A percentile compares a stretch with the other conserved stretches of the same genome.
phyloP scores from a whole-genome alignment of 2,888 invertebrate species.

The Heliconius erato region DNA sequence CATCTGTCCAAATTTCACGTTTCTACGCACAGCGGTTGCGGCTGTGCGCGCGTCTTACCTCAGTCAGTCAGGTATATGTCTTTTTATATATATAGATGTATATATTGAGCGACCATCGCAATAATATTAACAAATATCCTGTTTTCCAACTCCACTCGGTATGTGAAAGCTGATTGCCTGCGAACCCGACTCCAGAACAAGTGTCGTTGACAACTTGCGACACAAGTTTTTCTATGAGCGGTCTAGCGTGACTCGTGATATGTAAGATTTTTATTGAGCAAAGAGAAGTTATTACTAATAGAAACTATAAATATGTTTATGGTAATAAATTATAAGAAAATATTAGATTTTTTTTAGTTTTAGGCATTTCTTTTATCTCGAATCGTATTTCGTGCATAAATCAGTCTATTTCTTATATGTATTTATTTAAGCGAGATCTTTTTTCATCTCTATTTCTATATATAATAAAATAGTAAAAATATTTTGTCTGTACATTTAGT shows the following conservation, averaged over 20 bases:
- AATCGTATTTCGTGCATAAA: too few species aligned
- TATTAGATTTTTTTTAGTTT: not conserved
- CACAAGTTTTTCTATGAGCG: conserved; percentile 32
- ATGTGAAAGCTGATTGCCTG: conserved; percentile 37
- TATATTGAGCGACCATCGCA: not conserved
- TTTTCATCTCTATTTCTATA: too few species aligned
- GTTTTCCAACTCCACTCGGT: conserved; percentile 7
- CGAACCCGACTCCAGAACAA: conserved; percentile 30
- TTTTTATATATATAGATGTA: not conserved
- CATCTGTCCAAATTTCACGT: too few species aligned
- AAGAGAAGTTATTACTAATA: not conserved
- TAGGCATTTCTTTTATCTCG: not conserved
- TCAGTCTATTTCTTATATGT: too few species aligned
- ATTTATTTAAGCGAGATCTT: too few species aligned
- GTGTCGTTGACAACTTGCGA: conserved; percentile 37
- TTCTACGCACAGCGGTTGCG: too few species aligned
- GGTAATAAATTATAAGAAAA: not conserved
- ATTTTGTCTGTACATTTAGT: too few species aligned
- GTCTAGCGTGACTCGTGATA: conserved; percentile 30
- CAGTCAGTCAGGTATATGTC: too few species aligned
- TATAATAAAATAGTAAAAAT: too few species aligned
- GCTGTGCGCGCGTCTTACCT: too few species aligned
- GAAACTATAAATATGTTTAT: not conserved
- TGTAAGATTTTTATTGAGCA: not conserved
- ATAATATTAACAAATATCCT: conserved; percentile 23